Evolutionary conservation across 2,888 invertebrate species (phyloP), one percentile per base, ranked within the genome.

Genomic region (Coelopa pilipes): DNA sequence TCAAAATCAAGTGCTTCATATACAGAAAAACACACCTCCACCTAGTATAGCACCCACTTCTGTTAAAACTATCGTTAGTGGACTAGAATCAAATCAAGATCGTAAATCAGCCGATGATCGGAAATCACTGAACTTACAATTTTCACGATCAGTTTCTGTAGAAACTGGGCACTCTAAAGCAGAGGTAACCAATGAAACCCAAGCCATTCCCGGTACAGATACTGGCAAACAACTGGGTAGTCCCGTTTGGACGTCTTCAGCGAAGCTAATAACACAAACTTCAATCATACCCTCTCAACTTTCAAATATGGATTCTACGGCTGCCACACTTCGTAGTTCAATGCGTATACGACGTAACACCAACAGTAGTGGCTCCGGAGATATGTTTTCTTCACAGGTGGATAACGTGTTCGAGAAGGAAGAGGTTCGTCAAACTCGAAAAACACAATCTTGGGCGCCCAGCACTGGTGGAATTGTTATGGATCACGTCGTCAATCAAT

Each of bases 1-100:
- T 63, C 96, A 95, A 81, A 96, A 96, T 87, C 94, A 95, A 89
- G 95, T 96, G 81, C 92, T 96, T 77, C 92, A 95, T 81, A 89
- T 96, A 78, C 93, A 94, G 79, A 91, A 91, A 78, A 90, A 92
- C 81, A 79, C 84, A 79, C 77, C 85, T 57, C 34, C 60, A 24
- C 46, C 62, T 47, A 21, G 45, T 34, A 45, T 47, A 5, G 59
- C 76, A 12, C 68, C 74, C 65, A 80, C 90, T 34, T 92, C 91
- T 34, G 93, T 93, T 72, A 92, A 92, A 80, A 92, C 92, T 80
- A 90, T 93, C 80, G 92, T 94, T 57, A 91, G 90, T 84, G 93
- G 93, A 84, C 89, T 94, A 79, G 94, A 95, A 87, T 89, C 89
- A 47, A 82, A 79, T 88, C 89, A 82, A 76, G 86, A 87, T 47